Percentiles rank a stretch among this genome's conserved stretches.
phyloP scores from a whole-genome alignment of 2,888 invertebrate species.

The Incurvaria masculella region DNA sequence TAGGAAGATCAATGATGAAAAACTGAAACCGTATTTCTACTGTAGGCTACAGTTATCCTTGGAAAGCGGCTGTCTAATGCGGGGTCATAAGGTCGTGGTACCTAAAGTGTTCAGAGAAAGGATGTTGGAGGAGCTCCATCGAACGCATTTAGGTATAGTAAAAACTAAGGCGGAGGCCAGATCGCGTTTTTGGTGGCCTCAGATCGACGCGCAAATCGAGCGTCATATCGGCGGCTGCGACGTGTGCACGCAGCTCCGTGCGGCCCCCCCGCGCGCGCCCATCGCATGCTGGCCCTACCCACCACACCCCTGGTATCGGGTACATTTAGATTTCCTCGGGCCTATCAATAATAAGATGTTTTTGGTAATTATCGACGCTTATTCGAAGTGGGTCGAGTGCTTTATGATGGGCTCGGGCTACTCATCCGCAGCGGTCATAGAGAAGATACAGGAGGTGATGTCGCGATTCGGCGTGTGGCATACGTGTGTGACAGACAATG shows the following conservation, averaged over 20 bases:
- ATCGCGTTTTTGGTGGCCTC: constrained; percentile 6
- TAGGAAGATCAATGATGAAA: constrained; percentile 2
- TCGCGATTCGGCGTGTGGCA: constrained; percentile 11
- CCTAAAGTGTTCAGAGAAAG: not conserved
- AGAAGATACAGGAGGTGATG: constrained; percentile 13
- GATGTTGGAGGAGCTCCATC: not conserved
- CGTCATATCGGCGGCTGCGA: not conserved
- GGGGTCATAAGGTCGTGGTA: constrained; percentile 7
- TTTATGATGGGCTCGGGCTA: constrained; percentile 12
- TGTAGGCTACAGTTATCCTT: constrained; percentile 2
- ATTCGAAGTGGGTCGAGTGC: constrained; percentile 18
- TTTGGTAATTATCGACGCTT: constrained; percentile 16
- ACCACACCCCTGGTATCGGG: constrained; percentile 12
- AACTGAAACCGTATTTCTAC: constrained; percentile 6
- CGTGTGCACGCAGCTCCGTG: constrained; percentile 4
- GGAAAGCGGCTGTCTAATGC: constrained; percentile 4
- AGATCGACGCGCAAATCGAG: constrained; percentile 3
- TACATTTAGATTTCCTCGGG: constrained; percentile 19
- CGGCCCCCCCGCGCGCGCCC: constrained; percentile 13
- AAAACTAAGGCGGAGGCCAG: constrained; percentile 7
- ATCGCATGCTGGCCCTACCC: constrained; percentile 9
- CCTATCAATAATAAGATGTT: constrained; percentile 13
- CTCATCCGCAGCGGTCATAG: constrained; percentile 9
- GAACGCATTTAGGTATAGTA: no score
- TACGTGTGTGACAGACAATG: constrained; percentile 17